Percentiles rank a stretch among this genome's conserved stretches.
Conservation (phyloP, 2,888 invertebrate genomes). For the Diarsia mendica region DNA sequence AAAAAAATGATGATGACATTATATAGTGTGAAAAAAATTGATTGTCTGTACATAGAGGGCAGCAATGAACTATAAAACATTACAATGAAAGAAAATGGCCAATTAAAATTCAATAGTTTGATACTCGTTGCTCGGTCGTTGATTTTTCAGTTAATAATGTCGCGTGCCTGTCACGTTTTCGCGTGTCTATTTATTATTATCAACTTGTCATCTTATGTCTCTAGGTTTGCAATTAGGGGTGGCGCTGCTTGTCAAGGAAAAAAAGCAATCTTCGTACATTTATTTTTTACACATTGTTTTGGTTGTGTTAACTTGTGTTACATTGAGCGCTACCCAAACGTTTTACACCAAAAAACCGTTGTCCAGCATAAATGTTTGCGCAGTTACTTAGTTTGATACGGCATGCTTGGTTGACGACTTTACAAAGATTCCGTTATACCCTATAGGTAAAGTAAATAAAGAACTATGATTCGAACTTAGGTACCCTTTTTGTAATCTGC, state of each 20-base stretch:
- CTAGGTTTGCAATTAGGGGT: background rate
- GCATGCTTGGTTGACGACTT: background rate
- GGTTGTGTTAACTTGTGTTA: background rate
- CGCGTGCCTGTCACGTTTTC: background rate
- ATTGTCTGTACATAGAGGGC: background rate
- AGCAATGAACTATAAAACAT: background rate
- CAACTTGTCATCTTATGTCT: background rate
- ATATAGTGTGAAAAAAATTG: background rate
- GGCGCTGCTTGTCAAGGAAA: background rate
- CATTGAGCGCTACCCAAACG: background rate
- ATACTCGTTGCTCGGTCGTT: background rate
- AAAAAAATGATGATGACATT: background rate
- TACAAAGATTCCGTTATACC: background rate
- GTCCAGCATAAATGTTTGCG: background rate
- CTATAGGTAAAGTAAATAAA: background rate
- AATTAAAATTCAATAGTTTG: constrained; percentile 10
- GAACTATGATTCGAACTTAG: background rate
- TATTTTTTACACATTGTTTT: background rate
- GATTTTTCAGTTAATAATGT: background rate
- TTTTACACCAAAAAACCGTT: background rate
- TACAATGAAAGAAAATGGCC: too few relatives aligned
- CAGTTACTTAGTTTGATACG: background rate
- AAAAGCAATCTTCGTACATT: too few relatives aligned
- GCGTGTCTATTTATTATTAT: background rate
- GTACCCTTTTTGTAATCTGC: constrained; percentile 97